Base-by-base conservation (phyloP, 2,113 vertebrate species). In the Macquaria ambigua region DNA sequence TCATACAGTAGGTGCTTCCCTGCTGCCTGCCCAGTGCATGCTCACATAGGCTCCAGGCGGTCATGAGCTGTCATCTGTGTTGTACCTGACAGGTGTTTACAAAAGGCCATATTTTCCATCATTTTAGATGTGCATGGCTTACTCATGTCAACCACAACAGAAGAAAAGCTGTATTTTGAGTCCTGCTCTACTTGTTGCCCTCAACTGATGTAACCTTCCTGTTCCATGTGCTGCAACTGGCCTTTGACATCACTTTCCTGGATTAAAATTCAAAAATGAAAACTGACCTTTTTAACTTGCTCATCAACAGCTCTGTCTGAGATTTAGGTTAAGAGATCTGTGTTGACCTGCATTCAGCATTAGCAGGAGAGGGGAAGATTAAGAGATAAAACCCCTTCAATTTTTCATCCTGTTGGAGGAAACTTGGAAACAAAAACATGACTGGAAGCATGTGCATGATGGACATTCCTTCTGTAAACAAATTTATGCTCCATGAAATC, bases 391-490 rank as follows among this genome's bases (percentile, higher is more conserved):
- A 69, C 48, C 50, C 12, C 6, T 43, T 55, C 25, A 74, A 28
- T 28, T 9, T 74, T 79, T 69, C 39, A 50, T 56, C 64, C 63
- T 52, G 64, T 39, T 10, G 55, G 56, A 79, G 61, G 61, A 81
- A 80, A 64, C 50, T 8, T 82, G 81, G 80, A 87, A 85, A 77
- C 34, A 58, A 61, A 73, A 84, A 25, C 15, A 37, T 5, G 1
- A 73, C 55, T 67, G 77, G 63, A 80, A 87, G 69, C 83, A 58
- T 68, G 53, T 74, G n/a, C 46, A 64, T 76, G 79, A 87, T 72
- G 39, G 25, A 7, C 67, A 83, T 87, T 83, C n/a, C 50, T 81
- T 79, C 59, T 89, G 64, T 77, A 84, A 76, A 89, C 18, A 68
- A 56, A 52, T 74, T 1, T 59, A 69, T 55, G 43, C 20, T 37